These are phyloP conservation scores for Penaeus indicus DNA, from an alignment of 1,140 invertebrate genomes.

Conservation along the genomic window DNA sequence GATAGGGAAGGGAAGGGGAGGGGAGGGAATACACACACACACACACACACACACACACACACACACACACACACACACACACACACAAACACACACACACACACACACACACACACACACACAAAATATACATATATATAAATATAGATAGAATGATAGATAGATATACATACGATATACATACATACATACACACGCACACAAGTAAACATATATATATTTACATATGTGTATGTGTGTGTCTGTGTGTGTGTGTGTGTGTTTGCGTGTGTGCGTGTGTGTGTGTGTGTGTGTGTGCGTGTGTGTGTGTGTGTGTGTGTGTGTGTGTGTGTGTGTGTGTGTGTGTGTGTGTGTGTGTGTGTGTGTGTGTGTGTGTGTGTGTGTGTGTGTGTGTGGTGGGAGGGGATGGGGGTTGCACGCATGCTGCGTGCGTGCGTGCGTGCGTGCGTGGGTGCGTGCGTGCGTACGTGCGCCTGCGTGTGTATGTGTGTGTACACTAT, in stretches of 20 bases:
- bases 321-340: background rate
- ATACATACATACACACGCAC: background rate
- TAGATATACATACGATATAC: too few species aligned
- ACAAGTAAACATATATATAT: background rate
- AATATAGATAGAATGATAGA: conserved; percentile 4
- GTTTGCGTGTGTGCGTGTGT: background rate
- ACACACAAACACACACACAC: too few species aligned
- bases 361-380: background rate
- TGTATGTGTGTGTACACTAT: too few species aligned
- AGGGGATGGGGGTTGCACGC: background rate
- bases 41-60: too few species aligned
- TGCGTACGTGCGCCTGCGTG: background rate
- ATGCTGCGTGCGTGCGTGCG: background rate
- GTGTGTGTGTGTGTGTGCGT: background rate
- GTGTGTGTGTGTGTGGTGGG: conserved; percentile 11
- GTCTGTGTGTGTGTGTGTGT: background rate
- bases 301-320: background rate
- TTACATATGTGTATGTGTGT: background rate
- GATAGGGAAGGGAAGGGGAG: too few species aligned
- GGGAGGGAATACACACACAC: too few species aligned
- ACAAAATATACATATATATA: conserved; percentile 9
- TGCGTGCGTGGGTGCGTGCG: too few species aligned
- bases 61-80: too few species aligned
- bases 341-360: background rate
- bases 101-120: too few species aligned